These are phyloP conservation scores for Ispidina picta DNA, from an alignment of 2,797 vertebrate genomes.

Conservation along the genomic window DNA sequence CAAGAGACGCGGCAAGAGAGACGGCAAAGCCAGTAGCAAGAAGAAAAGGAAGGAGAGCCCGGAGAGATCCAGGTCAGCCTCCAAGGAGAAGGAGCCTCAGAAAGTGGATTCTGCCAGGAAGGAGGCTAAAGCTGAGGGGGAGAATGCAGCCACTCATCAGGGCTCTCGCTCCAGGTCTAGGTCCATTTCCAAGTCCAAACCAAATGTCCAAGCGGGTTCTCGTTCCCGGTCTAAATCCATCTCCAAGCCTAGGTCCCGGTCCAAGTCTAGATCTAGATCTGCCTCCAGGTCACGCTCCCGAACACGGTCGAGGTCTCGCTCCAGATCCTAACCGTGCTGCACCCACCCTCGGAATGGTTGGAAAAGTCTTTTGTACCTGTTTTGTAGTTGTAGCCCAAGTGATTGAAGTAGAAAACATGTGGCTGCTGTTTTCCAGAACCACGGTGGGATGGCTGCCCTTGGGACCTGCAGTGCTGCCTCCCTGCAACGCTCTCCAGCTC, in stretches of 20 bases:
- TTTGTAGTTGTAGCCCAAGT: constrained; percentile 81
- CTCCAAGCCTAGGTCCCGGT: constrained; percentile 78
- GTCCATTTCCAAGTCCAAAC: constrained; percentile 81
- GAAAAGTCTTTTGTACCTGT: constrained; percentile 79
- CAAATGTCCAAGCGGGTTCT: constrained; percentile 82
- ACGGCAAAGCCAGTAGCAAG: constrained; percentile 80
- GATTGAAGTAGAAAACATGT: constrained; percentile 78
- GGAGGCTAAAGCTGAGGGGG: constrained; percentile 80
- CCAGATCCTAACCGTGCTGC: constrained; percentile 78
- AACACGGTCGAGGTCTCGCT: constrained; percentile 86
- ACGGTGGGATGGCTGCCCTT: constrained; percentile 66
- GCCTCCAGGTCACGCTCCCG: constrained; percentile 82
- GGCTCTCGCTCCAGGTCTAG: constrained; percentile 82
- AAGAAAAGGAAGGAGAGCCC: constrained; percentile 79
- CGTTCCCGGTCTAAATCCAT: constrained; percentile 86
- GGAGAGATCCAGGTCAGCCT: constrained; percentile 81
- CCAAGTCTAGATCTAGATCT: constrained; percentile 83
- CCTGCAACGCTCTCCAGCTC: constrained; percentile 54
- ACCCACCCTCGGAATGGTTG: constrained; percentile 33
- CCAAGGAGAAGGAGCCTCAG: constrained; percentile 81
- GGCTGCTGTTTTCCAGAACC: constrained; percentile 77
- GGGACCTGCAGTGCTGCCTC: constrained; percentile 66
- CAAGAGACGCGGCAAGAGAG: constrained; percentile 84
- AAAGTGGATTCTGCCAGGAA: constrained; percentile 80
- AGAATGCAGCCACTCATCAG: constrained; percentile 70